Conservation (phyloP, 1,140 invertebrate species). For the Calliopsis andreniformis region DNA sequence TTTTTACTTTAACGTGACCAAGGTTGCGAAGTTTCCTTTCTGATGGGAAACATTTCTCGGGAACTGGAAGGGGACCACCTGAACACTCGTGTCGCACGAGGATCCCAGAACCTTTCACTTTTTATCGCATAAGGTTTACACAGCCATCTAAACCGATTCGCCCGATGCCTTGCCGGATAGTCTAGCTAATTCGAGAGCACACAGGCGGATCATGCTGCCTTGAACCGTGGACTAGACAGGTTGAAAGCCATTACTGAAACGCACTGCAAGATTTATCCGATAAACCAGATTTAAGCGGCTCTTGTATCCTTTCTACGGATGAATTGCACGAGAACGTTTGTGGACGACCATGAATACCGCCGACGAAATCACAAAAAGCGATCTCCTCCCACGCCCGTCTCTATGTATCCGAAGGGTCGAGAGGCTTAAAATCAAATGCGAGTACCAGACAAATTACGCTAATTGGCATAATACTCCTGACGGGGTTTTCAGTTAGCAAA, state of each 20-base stretch:
- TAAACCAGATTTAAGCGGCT: conserved; percentile 64
- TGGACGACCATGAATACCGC: conserved; percentile 47
- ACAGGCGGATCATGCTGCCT: conserved; percentile 55
- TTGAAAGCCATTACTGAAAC: conserved; percentile 49
- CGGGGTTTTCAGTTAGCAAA: conserved; percentile 58
- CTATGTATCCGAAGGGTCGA: conserved; percentile 49
- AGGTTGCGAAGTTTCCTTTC: neutral
- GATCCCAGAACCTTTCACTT: conserved; percentile 41
- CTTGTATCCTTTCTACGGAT: conserved; percentile 45
- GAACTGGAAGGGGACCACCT: neutral
- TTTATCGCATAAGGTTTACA: conserved; percentile 51
- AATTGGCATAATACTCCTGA: conserved; percentile 72
- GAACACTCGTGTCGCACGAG: neutral
- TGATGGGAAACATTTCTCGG: neutral
- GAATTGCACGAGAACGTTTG: conserved; percentile 53
- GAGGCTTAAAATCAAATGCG: conserved; percentile 62
- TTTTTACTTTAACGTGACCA: neutral
- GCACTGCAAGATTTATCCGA: conserved; percentile 64
- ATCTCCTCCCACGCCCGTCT: conserved; percentile 25
- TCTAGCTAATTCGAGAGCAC: conserved; percentile 58
- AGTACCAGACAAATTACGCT: conserved; percentile 70
- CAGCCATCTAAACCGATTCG: conserved; percentile 54
- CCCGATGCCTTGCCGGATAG: conserved; percentile 47
- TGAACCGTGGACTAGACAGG: conserved; percentile 51
- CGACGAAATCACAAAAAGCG: conserved; percentile 55